A percentile compares a stretch with the other conserved stretches of the same genome.
Evolutionary conservation across 1,140 invertebrate genomes (phyloP).

Genomic region (Pseudomyrmex sp.): DNA sequence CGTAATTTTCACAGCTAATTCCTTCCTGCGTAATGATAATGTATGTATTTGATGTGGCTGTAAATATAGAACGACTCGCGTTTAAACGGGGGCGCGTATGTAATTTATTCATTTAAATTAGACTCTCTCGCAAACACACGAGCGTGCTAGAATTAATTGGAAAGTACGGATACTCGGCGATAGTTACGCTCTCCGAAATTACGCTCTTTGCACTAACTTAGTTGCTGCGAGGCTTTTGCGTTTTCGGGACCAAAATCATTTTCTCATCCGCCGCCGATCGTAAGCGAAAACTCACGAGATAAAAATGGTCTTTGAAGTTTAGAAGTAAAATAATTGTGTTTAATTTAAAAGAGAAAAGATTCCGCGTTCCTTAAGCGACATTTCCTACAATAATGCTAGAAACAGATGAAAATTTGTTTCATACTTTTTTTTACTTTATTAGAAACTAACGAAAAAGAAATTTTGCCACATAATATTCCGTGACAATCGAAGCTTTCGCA

Average conservation of each 20-base stretch:
- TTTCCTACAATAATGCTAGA: no score
- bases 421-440: no score
- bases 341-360: no score
- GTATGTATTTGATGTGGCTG: conserved; percentile 65
- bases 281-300: background rate
- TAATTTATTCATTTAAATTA: conserved; percentile 76
- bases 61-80: conserved; percentile 70
- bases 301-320: no score
- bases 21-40: conserved; percentile 61
- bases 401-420: no score
- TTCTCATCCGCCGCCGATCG: conserved; percentile 21
- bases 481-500: no score
- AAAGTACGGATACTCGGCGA: conserved; percentile 57
- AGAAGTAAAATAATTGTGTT: no score
- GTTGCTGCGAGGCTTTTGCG: conserved; percentile 40
- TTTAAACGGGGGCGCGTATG: conserved; percentile 65
- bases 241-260: conserved; percentile 49
- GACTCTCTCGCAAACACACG: conserved; percentile 54
- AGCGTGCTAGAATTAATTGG: conserved; percentile 70
- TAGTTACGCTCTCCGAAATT: conserved; percentile 54
- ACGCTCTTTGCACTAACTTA: conserved; percentile 45
- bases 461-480: no score
- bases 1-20: conserved; percentile 65
- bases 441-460: no score
- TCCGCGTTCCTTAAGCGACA: no score